Base-by-base conservation (phyloP, 2,797 vertebrate species). In the Anableps anableps region DNA sequence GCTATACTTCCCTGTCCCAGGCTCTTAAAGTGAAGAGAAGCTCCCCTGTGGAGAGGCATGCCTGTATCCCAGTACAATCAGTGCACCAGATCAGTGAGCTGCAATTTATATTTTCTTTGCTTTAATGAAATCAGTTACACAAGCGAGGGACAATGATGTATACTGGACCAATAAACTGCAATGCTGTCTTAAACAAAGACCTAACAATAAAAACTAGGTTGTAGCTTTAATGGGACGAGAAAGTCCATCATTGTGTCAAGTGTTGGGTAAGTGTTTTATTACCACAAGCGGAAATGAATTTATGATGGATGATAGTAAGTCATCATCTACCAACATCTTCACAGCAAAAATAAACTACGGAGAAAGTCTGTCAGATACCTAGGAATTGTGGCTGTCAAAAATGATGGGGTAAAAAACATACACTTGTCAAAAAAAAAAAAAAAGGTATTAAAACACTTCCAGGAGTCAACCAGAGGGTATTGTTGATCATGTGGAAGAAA, bases 1-100 rank as follows among this genome's bases (percentile, higher is more conserved):
- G 84, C 81, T 75, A 72, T 64, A 86, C 79, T 76, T 51, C 48
- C 77, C 47, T 19, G 87, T 79, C 78, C 41, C 81, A 26, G 88
- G 85, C 86, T 77, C n/a, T 34, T 77, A 62, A 10, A 47, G 38
- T 41, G 38, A 72, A 86, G 3, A 7, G 53, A 53, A 72, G 21
- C 2, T 43, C 76, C 74, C 74, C 76, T 74, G 19, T 75, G 51
- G 79, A 82, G 73, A 47, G 45, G 75, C 73, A 76, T 36, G 50
- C 68, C 66, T 78, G 73, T 14, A 60, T 77, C 29, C 36, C 50
- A 47, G 58, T 47, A 45, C 71, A 74, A 58, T 31, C 76, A 36
- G 71, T 51, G 66, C 66, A 45, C 19, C 77, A 50, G 55, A 74
- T 43, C 77, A 62, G 16, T 66, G 34, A 68, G 36, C 64, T 72